Percentiles rank a stretch among this genome's conserved stretches.
Evolutionary conservation across 35 echinoderm and acorn worm genomes (phyloP).

Genomic region (Stichopus chloronotus): DNA sequence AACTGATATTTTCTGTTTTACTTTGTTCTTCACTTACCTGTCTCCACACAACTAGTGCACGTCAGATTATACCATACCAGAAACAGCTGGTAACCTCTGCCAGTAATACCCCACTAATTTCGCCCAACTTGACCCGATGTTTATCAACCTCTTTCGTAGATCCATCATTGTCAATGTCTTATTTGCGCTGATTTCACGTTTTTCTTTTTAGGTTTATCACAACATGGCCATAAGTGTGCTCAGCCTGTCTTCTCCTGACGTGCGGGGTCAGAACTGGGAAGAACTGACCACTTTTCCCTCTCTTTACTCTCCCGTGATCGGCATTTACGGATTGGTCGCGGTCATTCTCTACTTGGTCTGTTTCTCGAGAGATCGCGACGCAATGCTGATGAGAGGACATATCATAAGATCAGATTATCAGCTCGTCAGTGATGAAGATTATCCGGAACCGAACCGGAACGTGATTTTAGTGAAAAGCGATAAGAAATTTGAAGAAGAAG

Average conservation of each 20-base stretch:
- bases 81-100: too few species aligned
- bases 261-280: background rate
- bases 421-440: constrained; percentile 23
- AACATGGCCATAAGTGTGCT: constrained; percentile 28
- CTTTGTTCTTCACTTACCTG: too few species aligned
- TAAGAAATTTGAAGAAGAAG: background rate
- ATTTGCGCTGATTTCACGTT: too few species aligned
- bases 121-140: too few species aligned
- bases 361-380: constrained; percentile 21
- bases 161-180: too few species aligned
- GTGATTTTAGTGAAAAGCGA: constrained; percentile 4
- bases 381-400: background rate
- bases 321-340: constrained; percentile 34
- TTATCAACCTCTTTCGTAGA: too few species aligned
- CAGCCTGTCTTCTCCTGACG: background rate
- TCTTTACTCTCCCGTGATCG: constrained; percentile 19
- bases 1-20: too few species aligned
- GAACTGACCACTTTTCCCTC: constrained; percentile 52
- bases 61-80: too few species aligned
- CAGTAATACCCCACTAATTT: too few species aligned
- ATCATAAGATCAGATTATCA: constrained; percentile 3
- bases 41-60: too few species aligned
- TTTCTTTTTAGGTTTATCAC: constrained; percentile 33
- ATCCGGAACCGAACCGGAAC: constrained; percentile 42
- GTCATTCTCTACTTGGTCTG: constrained; percentile 43